A percentile compares a stretch with the other conserved stretches of the same genome.
Conservation (phyloP, 2,888 invertebrate genomes). For the Drepanosiphum platanoidis region DNA sequence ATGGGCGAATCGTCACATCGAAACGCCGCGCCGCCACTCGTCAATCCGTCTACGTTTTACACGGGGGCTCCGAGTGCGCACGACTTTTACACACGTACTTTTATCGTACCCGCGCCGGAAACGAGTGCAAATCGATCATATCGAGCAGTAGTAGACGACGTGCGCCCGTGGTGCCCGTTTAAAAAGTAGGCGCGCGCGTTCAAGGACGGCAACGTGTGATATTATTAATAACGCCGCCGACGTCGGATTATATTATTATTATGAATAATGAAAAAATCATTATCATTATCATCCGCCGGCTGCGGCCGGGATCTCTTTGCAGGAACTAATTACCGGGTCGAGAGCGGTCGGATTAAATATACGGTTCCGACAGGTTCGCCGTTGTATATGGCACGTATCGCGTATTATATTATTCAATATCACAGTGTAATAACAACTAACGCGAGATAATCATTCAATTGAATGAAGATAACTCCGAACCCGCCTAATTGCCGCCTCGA, state of each 20-base stretch:
- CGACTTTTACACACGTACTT: too few relatives aligned
- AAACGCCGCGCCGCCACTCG: too few relatives aligned
- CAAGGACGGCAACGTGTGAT: neutral
- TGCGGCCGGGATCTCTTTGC: neutral
- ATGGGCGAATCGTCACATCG: too few relatives aligned
- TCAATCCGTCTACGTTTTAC: too few relatives aligned
- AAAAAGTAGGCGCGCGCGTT: too few relatives aligned
- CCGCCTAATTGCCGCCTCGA: slow-evolving; percentile 7
- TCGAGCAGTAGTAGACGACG: too few relatives aligned
- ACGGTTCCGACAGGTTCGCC: neutral
- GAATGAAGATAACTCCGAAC: neutral
- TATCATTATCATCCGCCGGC: too few relatives aligned
- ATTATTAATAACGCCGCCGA: neutral
- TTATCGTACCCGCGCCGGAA: too few relatives aligned
- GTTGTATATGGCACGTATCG: neutral
- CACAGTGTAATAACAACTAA: neutral
- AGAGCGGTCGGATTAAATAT: neutral
- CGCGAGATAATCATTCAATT: slow-evolving; percentile 7
- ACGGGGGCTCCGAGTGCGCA: too few relatives aligned
- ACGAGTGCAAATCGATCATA: too few relatives aligned
- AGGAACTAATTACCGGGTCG: slow-evolving; percentile 29
- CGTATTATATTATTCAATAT: neutral
- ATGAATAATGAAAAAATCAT: slow-evolving; percentile 10
- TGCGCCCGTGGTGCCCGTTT: too few relatives aligned
- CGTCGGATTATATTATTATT: too few relatives aligned